These are phyloP conservation scores for Hedya salicella DNA, from an alignment of 2,888 invertebrate genomes.

Conservation along the genomic window DNA sequence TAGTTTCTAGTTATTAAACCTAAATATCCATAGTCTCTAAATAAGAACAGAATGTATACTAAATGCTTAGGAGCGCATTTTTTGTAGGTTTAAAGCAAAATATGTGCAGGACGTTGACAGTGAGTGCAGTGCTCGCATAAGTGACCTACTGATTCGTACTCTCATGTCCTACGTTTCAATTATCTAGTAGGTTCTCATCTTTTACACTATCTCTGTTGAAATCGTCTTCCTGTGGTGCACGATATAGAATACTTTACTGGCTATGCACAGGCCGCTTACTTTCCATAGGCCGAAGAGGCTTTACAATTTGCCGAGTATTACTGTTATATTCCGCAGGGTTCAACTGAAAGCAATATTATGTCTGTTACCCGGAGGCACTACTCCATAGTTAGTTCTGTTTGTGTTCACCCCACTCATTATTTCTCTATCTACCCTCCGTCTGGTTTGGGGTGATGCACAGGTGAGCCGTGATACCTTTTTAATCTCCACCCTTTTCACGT, in stretches of 20 bases:
- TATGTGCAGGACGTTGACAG: too few species aligned
- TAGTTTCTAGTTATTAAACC: too few species aligned
- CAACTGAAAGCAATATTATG: slow-evolving; percentile 21
- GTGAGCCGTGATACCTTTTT: slow-evolving; percentile 54
- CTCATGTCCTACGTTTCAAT: too few species aligned
- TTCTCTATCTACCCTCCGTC: slow-evolving; percentile 45
- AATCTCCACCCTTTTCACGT: slow-evolving; percentile 50
- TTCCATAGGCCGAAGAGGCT: not conserved
- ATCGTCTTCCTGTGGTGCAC: too few species aligned
- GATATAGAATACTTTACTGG: not conserved
- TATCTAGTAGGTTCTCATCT: too few species aligned
- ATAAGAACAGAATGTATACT: too few species aligned
- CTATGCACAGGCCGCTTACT: not conserved
- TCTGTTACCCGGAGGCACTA: slow-evolving; percentile 26
- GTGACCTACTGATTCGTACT: too few species aligned
- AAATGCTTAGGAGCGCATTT: too few species aligned
- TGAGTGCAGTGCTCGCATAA: not conserved
- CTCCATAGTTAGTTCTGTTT: slow-evolving; percentile 29
- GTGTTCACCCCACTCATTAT: slow-evolving; percentile 45
- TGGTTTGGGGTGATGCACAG: slow-evolving; percentile 42
- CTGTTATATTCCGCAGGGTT: not conserved
- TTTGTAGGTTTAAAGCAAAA: too few species aligned
- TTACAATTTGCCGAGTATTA: slow-evolving; percentile 7
- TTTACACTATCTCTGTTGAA: too few species aligned
- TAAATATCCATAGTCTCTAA: too few species aligned